Base-by-base conservation (phyloP, 2,888 invertebrate species). In the Oscheius sp. region DNA sequence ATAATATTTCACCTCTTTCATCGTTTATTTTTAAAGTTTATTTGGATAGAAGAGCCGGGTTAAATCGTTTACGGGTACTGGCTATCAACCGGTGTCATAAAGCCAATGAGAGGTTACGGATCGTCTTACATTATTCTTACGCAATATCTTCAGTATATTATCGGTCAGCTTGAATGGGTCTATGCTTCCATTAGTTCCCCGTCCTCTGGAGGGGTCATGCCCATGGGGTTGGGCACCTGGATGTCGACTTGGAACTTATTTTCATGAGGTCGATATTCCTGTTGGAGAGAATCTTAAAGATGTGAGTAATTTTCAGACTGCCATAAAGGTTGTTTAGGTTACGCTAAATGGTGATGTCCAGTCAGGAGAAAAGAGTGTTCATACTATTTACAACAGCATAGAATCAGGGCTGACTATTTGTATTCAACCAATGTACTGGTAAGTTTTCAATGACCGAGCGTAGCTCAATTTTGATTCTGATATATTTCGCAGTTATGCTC, bases 371-470 rank as follows among this genome's bases (percentile, higher is more conserved):
- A 9, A n/a, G 18, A 13, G 21, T 25, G 35, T 58, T 41, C 25
- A 18, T 1, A 25, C 13, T 1, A 45, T 56, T 9, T 23, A 59
- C 1, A 18, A 27, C 18, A 43, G n/a, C 9, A 16, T 18, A 1
- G 58, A 55, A 18, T 18, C 43, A 3, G 81, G 80, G 0, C 52
- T 82, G 6, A 76, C 80, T 2, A 74, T 83, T 12, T 83, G 83
- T 63, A 75, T 83, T 6, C 82, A 79, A 21, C 81, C 83, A 0
- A 75, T 83, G 12, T 83, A 81, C 55, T 83, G 72, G 72, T 72
- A 21, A 56, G 69, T 16, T n/a, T 41, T n/a, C n/a, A n/a, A n/a
- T n/a, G n/a, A n/a, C n/a, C n/a, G n/a, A n/a, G n/a, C n/a, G n/a
- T n/a, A n/a, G n/a, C n/a, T n/a, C n/a, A n/a, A n/a, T n/a, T n/a